phyloP scores from a whole-genome alignment of 2,797 vertebrate genomes.

The Pseudocheirus occidentalis region DNA sequence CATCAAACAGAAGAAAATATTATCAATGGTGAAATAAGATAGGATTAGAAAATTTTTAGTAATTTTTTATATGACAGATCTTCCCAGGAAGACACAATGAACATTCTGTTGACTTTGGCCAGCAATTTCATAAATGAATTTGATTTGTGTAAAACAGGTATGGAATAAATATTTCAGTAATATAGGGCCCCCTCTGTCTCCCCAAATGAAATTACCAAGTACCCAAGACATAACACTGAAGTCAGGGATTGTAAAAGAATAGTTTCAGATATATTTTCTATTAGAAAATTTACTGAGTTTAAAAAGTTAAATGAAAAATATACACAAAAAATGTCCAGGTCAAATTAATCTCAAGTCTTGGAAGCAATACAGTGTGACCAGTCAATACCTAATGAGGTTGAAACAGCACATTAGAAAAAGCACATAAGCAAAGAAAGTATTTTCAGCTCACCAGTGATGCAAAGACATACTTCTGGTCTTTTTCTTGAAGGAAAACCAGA shows the following conservation, averaged over 20 bases:
- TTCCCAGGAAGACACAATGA: neutral
- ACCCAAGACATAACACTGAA: conserved; percentile 3
- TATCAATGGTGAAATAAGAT: neutral
- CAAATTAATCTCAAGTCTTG: conserved; percentile 27
- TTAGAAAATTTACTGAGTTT: neutral
- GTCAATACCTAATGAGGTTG: neutral
- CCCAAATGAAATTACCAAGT: conserved; percentile 66
- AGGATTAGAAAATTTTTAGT: neutral
- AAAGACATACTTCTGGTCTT: conserved; percentile 97
- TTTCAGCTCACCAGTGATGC: conserved; percentile 92
- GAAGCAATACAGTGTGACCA: neutral
- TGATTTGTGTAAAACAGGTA: conserved; percentile 26
- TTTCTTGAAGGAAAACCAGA: conserved; percentile 97
- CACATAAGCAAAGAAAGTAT: neutral
- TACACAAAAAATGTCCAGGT: neutral
- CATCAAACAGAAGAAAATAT: conserved; percentile 15
- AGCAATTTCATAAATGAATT: neutral
- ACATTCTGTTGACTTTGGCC: neutral
- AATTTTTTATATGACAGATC: neutral
- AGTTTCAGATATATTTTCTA: neutral
- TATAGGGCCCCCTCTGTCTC: conserved; percentile 48
- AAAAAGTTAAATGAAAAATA: neutral
- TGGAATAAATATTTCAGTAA: conserved; percentile 18
- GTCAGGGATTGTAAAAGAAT: neutral
- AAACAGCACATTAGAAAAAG: conserved; percentile 5